A percentile compares a stretch with the other conserved stretches of the same genome.
Conservation (phyloP, 2,113 vertebrate species). For the Mormyrus lacerda region DNA sequence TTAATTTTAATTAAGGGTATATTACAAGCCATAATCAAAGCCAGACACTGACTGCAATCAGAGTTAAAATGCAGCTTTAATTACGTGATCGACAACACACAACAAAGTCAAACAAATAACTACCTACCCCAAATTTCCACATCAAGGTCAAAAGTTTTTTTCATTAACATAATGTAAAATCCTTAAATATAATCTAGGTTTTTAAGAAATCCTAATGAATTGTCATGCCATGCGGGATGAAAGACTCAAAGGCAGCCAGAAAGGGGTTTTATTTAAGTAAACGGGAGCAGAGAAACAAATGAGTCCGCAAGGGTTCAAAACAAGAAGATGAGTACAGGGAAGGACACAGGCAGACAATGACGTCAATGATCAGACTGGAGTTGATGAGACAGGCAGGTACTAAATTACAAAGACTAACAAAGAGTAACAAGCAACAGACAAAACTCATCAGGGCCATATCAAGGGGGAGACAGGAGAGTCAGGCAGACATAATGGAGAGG, state of each 20-base stretch:
- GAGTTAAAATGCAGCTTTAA: background rate
- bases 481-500: background rate
- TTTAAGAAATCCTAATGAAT: background rate
- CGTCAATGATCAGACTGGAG: background rate
- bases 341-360: background rate
- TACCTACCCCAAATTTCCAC: background rate
- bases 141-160: background rate
- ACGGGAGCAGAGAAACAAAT: too few relatives aligned
- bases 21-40: background rate
- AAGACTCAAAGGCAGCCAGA: too few relatives aligned
- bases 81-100: background rate
- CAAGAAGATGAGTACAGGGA: background rate
- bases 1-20: background rate
- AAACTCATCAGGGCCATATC: background rate
- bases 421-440: background rate
- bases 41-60: background rate
- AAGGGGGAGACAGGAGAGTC: background rate
- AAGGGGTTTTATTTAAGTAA: too few relatives aligned
- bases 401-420: background rate
- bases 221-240: background rate
- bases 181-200: background rate
- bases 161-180: background rate
- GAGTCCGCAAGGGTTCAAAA: background rate
- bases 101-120: background rate
- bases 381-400: background rate